Evolutionary conservation across 2,888 invertebrate genomes (phyloP), one percentile per base, ranked within the genome.

Genomic region (Drosophila greeni): DNA sequence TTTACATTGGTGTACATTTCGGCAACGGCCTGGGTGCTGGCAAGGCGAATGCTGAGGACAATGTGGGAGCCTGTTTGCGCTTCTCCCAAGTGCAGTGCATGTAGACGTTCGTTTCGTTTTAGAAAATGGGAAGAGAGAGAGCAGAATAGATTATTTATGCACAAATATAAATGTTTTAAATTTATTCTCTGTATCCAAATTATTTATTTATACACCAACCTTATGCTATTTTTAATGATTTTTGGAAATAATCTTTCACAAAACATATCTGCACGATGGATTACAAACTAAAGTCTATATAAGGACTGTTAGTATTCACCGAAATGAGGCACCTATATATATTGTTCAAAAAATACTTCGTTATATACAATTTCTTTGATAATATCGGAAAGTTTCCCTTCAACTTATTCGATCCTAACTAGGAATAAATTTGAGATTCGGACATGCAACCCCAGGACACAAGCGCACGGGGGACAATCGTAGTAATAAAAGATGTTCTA

Each of bases 1-100:
- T 95, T 87, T 93, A 93, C 16, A 92, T 95, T 37, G 92, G 94
- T 7, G 91, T 95, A 0, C 93, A 94, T 82, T 95, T 95, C 86
- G 95, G 95, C 0, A 91, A 93, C 2, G 92, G 92, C 0, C 91
- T 92, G 3, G 92, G 91, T 0, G 86, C 88, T 0, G 85, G 90
- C n/a, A 93, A 93, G 75, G 91, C 92, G 23, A 93, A 91, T 36
- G 93, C 95, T 0, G 95, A 95, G 73, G 95, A 95, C 70, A 95
- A 95, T 84, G 92, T 95, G 36, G 95, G 95, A 24, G 94, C 94
- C 90, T 95, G 95, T 81, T 86, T 95, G 48, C 91, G 90, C 65
- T 95, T 94, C 82, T 91, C 91, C 59, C 95, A 95, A 88, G 87
- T 93, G 73, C 91, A 92, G 45, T 95, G 95, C 86, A 87, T 90